phyloP scores from a whole-genome alignment of 2,113 vertebrate species.

The Erythrolamprus reginae region DNA sequence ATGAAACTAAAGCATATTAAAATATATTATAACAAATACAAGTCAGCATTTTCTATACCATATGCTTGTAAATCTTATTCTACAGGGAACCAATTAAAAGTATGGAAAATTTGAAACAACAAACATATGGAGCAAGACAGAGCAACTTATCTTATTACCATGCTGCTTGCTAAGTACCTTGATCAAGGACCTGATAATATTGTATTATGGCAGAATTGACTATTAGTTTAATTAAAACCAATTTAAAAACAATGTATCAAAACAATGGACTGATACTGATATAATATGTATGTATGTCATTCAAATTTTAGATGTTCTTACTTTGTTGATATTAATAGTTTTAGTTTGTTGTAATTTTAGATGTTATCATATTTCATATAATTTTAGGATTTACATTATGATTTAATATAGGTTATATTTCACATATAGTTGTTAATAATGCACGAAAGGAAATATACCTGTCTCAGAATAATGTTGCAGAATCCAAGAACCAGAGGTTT shows the following conservation, averaged over 20 bases:
- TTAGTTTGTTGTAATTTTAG: not conserved
- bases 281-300: not conserved
- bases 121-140: constrained; percentile 79
- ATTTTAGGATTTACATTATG: not conserved
- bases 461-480: not conserved
- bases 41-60: constrained; percentile 81
- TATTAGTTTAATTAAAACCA: constrained; percentile 64
- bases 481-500: not conserved
- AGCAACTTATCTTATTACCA: constrained; percentile 79
- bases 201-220: constrained; percentile 64
- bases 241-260: constrained; percentile 53
- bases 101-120: constrained; percentile 80
- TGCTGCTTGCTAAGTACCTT: constrained; percentile 74
- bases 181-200: constrained; percentile 64
- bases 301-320: not conserved
- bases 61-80: constrained; percentile 79
- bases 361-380: not conserved
- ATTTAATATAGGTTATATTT: not conserved
- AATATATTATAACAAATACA: constrained; percentile 72
- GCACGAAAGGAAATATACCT: not conserved
- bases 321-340: not conserved
- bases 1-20: no score
- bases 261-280: not conserved
- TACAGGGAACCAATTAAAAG: constrained; percentile 89
- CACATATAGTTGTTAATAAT: not conserved